Conservation (phyloP, 2,888 invertebrate species). For the Patella pellucida region DNA sequence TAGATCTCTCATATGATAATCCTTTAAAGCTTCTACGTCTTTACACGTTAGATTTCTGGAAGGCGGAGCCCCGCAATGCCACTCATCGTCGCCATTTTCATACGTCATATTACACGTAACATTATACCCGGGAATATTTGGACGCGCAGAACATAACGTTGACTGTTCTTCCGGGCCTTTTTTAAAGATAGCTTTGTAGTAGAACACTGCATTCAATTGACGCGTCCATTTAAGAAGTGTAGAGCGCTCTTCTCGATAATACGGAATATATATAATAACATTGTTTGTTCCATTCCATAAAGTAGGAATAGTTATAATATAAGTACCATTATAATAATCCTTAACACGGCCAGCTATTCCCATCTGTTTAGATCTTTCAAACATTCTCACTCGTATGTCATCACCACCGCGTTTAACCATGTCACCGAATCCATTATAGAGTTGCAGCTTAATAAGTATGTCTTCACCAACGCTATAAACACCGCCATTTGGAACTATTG, state of each 20-base stretch:
- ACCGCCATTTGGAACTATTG: neutral
- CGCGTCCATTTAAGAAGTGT: neutral
- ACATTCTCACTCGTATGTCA: neutral
- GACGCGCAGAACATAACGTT: neutral
- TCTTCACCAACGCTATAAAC: neutral
- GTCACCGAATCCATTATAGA: neutral
- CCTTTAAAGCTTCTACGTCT: neutral
- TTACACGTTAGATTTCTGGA: neutral
- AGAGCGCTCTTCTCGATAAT: neutral
- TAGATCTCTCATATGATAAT: neutral
- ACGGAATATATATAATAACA: neutral
- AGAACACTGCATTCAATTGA: neutral
- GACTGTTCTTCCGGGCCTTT: neutral
- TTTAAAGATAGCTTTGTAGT: neutral
- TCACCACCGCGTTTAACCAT: neutral
- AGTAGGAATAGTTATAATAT: neutral
- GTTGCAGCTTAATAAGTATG: neutral
- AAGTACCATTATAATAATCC: neutral
- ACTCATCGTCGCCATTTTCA: neutral
- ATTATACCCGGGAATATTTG: neutral
- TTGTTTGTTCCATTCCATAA: neutral
- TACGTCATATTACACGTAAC: neutral
- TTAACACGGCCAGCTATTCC: neutral
- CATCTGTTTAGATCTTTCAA: neutral
- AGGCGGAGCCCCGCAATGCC: neutral